A percentile compares a stretch with the other conserved stretches of the same genome.
phyloP scores from a whole-genome alignment of 2,113 vertebrate genomes.

The Pollachius pollachius region DNA sequence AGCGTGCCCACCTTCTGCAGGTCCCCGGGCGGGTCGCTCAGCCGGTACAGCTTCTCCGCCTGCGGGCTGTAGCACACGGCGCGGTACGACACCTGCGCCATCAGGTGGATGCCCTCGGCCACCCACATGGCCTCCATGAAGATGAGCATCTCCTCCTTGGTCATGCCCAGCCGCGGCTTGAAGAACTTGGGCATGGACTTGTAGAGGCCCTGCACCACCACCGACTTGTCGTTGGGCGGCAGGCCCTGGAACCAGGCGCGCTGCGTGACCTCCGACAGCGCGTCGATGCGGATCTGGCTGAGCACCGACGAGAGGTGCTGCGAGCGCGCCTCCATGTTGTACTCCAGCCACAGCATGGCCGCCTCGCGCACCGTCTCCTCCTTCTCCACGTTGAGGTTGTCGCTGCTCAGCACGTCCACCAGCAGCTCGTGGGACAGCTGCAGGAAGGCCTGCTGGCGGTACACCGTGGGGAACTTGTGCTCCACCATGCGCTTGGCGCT shows the following conservation, averaged over 20 bases:
- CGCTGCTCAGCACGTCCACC: slow-evolving; percentile 94
- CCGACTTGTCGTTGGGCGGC: slow-evolving; percentile 95
- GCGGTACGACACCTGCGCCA: slow-evolving; percentile 67
- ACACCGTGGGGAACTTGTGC: slow-evolving; percentile 95
- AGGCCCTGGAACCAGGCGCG: slow-evolving; percentile 98
- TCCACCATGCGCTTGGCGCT: slow-evolving; percentile 98
- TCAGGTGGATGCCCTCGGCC: slow-evolving; percentile 48
- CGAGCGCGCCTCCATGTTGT: slow-evolving; percentile 92
- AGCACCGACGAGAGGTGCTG: slow-evolving; percentile 97
- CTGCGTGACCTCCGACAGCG: slow-evolving; percentile 96
- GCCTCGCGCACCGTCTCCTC: slow-evolving; percentile 98
- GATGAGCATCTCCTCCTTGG: slow-evolving; percentile 99
- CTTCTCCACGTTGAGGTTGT: slow-evolving; percentile 98
- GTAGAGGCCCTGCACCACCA: slow-evolving; percentile 98
- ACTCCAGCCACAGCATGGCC: slow-evolving; percentile 97
- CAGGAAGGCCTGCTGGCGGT: slow-evolving; percentile 93
- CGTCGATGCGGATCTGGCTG: slow-evolving; percentile 96
- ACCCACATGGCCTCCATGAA: slow-evolving; percentile 93
- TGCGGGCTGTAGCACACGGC: slow-evolving; percentile 96
- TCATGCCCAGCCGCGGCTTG: slow-evolving; percentile 97
- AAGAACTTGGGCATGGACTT: slow-evolving; percentile 99
- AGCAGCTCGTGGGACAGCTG: slow-evolving; percentile 96
- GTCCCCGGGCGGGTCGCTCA: slow-evolving; percentile 88
- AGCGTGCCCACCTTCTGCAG: slow-evolving; percentile 93
- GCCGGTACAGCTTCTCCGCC: slow-evolving; percentile 97